These are phyloP conservation scores for Eupleurogrammus muticus DNA, from an alignment of 2,797 vertebrate species.

Conservation along the genomic window DNA sequence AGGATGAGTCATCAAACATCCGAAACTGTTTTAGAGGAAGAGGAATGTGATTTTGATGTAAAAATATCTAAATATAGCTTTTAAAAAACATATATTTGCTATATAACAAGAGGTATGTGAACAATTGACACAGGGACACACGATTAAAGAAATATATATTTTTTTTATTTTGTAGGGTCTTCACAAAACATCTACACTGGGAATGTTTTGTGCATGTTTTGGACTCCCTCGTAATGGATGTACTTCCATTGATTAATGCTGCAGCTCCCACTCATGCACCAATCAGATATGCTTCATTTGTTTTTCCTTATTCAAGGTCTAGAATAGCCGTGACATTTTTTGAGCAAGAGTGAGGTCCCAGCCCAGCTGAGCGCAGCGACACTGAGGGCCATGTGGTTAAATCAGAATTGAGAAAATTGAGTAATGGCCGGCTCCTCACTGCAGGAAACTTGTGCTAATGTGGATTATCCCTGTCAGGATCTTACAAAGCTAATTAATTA, in stretches of 20 bases:
- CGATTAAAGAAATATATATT: too few species aligned
- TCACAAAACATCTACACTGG: background rate
- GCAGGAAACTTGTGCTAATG: conserved; percentile 14
- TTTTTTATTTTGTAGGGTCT: too few species aligned
- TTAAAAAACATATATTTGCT: too few species aligned
- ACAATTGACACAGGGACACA: too few species aligned
- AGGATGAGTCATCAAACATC: too few species aligned
- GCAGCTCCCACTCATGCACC: background rate
- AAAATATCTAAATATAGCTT: too few species aligned
- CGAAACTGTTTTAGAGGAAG: too few species aligned
- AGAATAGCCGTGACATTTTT: background rate
- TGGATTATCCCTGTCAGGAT: conserved; percentile 18
- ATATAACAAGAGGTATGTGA: too few species aligned
- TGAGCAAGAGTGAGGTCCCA: background rate
- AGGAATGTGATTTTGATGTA: too few species aligned
- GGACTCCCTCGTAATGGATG: conserved; percentile 4
- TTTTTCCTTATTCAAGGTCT: background rate
- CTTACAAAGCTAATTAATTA: conserved; percentile 22
- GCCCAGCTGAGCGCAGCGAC: background rate
- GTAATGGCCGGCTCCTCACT: conserved; percentile 14
- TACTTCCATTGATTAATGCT: conserved; percentile 17
- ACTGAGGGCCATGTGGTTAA: conserved; percentile 6
- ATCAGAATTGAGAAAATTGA: conserved; percentile 14
- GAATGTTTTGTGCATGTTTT: conserved; percentile 10
- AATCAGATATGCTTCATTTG: conserved; percentile 1